phyloP scores from a whole-genome alignment of 2,113 vertebrate species.

The Gallinago jamesoni region DNA sequence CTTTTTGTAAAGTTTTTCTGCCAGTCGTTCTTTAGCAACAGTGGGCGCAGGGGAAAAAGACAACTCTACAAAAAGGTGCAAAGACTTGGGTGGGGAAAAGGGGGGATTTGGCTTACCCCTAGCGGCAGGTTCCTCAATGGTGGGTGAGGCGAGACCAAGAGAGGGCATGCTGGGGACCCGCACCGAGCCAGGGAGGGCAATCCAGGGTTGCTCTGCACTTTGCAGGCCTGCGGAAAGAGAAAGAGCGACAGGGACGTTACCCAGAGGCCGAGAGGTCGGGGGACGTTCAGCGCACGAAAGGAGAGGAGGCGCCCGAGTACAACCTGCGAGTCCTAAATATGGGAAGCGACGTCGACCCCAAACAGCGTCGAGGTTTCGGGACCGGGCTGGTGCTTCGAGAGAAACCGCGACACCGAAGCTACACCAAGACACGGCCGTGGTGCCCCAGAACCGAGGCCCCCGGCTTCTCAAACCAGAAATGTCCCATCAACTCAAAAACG shows the following conservation, averaged over 20 bases:
- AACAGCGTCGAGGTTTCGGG: not conserved
- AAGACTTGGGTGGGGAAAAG: not conserved
- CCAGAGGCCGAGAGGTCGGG: accelerated
- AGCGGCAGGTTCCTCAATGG: conserved; percentile 76
- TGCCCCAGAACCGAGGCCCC: not conserved
- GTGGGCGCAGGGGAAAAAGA: not conserved
- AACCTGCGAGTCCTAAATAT: not conserved
- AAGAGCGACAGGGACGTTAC: conserved; percentile 42
- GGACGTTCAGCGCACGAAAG: not conserved
- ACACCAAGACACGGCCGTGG: not conserved
- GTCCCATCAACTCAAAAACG: not conserved
- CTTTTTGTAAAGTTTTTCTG: conserved; percentile 47
- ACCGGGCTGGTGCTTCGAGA: not conserved
- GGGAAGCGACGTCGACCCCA: not conserved
- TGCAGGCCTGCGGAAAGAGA: conserved; percentile 74
- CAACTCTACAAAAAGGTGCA: conserved; percentile 63
- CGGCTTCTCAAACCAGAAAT: not conserved
- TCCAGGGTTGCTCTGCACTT: conserved; percentile 76
- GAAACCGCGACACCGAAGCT: not conserved
- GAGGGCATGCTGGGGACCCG: conserved; percentile 71
- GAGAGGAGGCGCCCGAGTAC: not conserved
- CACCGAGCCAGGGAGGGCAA: conserved; percentile 73
- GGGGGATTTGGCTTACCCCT: conserved; percentile 70
- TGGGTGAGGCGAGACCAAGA: conserved; percentile 71
- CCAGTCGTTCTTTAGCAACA: conserved; percentile 15